Conservation (phyloP, 2,888 invertebrate species). For the Lampropteryx suffumata region DNA sequence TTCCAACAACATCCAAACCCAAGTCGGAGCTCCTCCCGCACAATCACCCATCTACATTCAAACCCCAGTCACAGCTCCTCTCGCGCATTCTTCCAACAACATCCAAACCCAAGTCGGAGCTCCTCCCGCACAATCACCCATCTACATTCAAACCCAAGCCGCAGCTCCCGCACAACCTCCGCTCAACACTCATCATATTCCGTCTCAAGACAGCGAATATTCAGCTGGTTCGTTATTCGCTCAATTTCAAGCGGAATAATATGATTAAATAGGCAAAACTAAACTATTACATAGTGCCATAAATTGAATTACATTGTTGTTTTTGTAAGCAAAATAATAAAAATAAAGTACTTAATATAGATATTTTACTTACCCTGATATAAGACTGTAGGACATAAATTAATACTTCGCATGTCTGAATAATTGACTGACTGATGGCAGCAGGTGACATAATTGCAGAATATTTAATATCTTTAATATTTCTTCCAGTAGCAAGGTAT, state of each 20-base stretch:
- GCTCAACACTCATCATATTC: conserved; percentile 6
- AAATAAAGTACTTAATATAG: conserved; percentile 8
- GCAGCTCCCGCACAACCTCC: conserved; percentile 6
- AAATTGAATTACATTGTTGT: conserved; percentile 13
- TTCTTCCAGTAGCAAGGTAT: conserved; percentile 14
- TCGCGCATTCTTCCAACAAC: conserved; percentile 3
- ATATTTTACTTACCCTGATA: conserved; percentile 26
- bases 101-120: conserved; percentile 6
- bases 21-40: too few species aligned
- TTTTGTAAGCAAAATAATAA: conserved; percentile 20
- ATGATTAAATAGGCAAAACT: conserved; percentile 8
- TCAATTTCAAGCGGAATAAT: conserved; percentile 19
- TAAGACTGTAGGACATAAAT: conserved; percentile 24
- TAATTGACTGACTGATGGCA: conserved; percentile 16
- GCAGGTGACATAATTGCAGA: conserved; percentile 18
- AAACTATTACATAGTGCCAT: conserved; percentile 17
- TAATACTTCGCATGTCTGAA: conserved; percentile 23
- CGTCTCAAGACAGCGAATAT: conserved; percentile 6
- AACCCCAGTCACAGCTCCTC: conserved; percentile 8
- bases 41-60: background rate
- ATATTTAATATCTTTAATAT: conserved; percentile 23
- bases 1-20: background rate
- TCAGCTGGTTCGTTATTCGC: background rate
- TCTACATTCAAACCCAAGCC: conserved; percentile 3
- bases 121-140: conserved; percentile 11